Evolutionary conservation across 30 jellyfish, hydroid and myxozoan species (phyloP), one percentile per base, ranked within the genome.

Genomic region (Cassiopea andromeda): DNA sequence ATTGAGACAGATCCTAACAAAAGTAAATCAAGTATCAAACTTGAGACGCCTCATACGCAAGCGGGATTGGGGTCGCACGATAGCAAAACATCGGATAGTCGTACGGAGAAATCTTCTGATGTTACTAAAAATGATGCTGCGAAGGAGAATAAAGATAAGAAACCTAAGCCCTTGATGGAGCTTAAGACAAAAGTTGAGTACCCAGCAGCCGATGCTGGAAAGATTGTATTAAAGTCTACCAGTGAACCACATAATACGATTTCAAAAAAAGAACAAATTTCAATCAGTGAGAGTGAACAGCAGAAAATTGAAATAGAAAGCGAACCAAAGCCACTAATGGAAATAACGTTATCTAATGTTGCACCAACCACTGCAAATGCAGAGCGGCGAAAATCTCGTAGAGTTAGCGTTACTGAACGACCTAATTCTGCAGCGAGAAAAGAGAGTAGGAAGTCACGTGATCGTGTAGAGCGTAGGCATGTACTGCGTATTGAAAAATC

Each of bases 261-360:
- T 1, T 49, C 70, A 6, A 46, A 13, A 46, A 44, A 44, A n/a
- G n/a, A 75, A 5, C 46, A 54, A 46, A n/a, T 12, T 44, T 1
- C 70, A 16, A 60, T 7, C 6, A 44, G 60, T 66, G 60, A 80
- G 50, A 43, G 46, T 6, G 80, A 80, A 16, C 4, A n/a, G 3
- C 1, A 15, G 60, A 60, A 80, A 61, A 13, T 9, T 12, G 68
- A 38, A 80, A 43, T 4, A 46, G 5, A 80, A 19, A 16, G n/a
- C 38, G 90, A 86, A 64, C 94, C 94, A 18, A 78, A 78, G 48
- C 95, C 95, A 1, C 47, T 88, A 27, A 88, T 88, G 95, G 95
- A 88, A 78, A 88, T 88, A 5, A 79, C 91, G 17, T 59, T 88
- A 16, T 43, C 87, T 2, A 58, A 44, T 18, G 75, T 78, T 15